Evolutionary conservation across 2,113 vertebrate genomes (phyloP), one percentile per base, ranked within the genome.

Genomic region (Natator depressus): DNA sequence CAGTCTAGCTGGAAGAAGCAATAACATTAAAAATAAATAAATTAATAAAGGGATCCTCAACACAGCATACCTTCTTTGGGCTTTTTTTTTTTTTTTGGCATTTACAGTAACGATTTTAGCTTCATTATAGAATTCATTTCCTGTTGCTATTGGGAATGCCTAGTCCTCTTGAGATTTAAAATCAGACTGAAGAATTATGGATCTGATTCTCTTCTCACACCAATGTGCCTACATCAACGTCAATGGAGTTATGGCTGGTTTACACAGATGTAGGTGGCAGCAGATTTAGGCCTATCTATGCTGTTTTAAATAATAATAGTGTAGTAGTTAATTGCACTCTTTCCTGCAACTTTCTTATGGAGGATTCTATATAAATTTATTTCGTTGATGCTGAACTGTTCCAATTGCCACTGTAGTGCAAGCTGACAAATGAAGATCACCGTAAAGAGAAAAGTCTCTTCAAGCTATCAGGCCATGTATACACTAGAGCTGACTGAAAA

Each of bases 81-180:
- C 72, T 78, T 87, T 46, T 69, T 35, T 22, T 7, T 17, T 6
- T 17, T 19, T 38, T 76, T 27, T 46, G 24, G 46, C 53, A 82
- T 51, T 82, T 87, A 31, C 16, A 27, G 0, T 57, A 85, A 47
- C 24, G 17, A 6, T 19, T 38, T 11, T 55, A 86, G 87, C 8
- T 31, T 92, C 2, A 9, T 76, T 62, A 92, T 53, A 80, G 24
- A 20, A 80, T 31, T 75, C 0, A 10, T 90, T 93, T 91, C 35
- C 50, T 31, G 25, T 81, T 53, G n/a, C 0, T 57, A 69, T 76
- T 0, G 0, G 78, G 49, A 54, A 42, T 55, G 29, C n/a, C 24
- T 46, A 69, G n/a, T 84, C 22, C 35, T 42, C n/a, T 62, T 76
- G 72, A 84, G 47, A 84, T 80, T 87, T 76, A 78, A 91, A 91